Percentiles rank a stretch among this genome's conserved stretches.
These are phyloP conservation scores for Sinosuthora webbiana DNA, from an alignment of 2,113 vertebrate species.

Conservation along the genomic window DNA sequence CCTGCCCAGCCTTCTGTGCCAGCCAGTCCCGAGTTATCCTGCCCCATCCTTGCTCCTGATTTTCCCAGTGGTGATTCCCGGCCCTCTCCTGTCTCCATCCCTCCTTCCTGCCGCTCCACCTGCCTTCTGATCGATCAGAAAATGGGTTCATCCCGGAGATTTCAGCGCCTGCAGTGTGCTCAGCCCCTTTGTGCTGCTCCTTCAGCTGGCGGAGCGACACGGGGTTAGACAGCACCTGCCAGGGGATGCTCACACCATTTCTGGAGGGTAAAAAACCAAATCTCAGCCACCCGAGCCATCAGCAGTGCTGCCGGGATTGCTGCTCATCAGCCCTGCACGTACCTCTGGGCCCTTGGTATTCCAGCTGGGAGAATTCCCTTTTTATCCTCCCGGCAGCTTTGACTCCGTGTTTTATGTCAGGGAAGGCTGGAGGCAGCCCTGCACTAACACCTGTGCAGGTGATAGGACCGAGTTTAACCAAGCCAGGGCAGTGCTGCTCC, in stretches of 20 bases:
- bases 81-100: not conserved
- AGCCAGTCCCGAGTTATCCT: not conserved
- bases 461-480: not conserved
- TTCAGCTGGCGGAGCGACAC: not conserved
- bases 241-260: not conserved
- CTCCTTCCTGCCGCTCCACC: not conserved
- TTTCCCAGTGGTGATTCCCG: not conserved
- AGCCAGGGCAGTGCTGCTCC: not conserved
- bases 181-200: not conserved
- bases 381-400: not conserved
- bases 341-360: not conserved
- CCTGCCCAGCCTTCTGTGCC: not conserved
- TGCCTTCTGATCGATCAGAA: not conserved
- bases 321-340: not conserved
- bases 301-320: not conserved
- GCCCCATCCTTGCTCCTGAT: rapidly evolving
- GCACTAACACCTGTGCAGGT: not conserved
- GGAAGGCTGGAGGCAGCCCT: not conserved
- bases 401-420: not conserved
- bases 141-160: not conserved
- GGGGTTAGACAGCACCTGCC: not conserved
- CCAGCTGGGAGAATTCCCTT: not conserved
- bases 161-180: not conserved
- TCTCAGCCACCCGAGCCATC: not conserved
- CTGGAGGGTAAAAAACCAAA: not conserved